Percentiles rank a stretch among this genome's conserved stretches.
These are phyloP conservation scores for Crax fasciolata DNA, from an alignment of 2,797 vertebrate species.

Conservation along the genomic window DNA sequence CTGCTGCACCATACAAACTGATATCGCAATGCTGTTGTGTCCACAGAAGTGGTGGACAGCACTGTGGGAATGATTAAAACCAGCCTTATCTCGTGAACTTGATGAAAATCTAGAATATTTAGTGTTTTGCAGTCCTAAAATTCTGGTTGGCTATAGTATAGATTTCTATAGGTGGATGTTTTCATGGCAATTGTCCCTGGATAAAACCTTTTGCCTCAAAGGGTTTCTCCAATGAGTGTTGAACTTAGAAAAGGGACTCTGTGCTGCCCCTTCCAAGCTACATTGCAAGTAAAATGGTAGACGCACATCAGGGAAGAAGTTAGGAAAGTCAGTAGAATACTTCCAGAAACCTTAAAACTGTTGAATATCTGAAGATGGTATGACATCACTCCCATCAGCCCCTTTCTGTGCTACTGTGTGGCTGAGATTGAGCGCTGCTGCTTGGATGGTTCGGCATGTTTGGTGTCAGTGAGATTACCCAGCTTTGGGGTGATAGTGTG, in stretches of 20 bases:
- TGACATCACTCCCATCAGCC: neutral
- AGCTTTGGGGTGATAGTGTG: neutral
- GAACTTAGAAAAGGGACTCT: neutral
- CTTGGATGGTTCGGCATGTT: neutral
- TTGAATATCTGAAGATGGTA: neutral
- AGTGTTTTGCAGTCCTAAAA: neutral
- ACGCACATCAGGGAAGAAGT: too few species aligned
- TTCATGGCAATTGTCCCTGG: neutral
- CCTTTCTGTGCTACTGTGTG: neutral
- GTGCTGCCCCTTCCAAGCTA: neutral
- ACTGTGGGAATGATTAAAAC: neutral
- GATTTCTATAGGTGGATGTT: neutral
- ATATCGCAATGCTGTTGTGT: neutral
- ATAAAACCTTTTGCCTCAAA: neutral
- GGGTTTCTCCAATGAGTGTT: neutral
- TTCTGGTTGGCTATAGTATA: neutral
- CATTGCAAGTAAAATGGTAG: neutral
- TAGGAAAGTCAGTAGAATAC: neutral
- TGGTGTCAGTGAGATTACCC: neutral
- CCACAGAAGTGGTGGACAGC: neutral
- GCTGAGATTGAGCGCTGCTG: neutral
- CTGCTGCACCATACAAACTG: neutral
- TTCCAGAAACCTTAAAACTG: neutral
- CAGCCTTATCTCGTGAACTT: neutral
- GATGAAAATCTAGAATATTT: neutral